Percentiles rank a stretch among this genome's conserved stretches.
Evolutionary conservation across 1,140 invertebrate genomes (phyloP).

Genomic region (Harpegnathos saltator): DNA sequence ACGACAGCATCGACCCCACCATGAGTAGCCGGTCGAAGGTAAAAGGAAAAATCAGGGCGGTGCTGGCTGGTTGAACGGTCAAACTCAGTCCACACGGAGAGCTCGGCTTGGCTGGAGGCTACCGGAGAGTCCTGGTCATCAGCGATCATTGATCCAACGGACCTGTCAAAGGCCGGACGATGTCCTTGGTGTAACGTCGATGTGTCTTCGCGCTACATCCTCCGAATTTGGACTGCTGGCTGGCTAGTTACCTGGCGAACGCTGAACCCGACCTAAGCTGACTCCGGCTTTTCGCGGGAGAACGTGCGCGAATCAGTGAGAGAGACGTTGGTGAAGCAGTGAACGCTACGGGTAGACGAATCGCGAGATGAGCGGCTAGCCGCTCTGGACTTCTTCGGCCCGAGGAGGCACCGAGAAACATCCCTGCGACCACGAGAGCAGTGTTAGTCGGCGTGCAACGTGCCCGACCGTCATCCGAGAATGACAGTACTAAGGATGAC

Average conservation of each 20-base stretch:
- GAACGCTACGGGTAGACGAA: not conserved
- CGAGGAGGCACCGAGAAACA: not conserved
- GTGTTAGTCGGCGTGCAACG: conserved; percentile 27
- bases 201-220: conserved; percentile 19
- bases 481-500: conserved; percentile 85
- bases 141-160: conserved; percentile 63
- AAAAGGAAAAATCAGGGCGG: conserved; percentile 80
- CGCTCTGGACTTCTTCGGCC: not conserved
- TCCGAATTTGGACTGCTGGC: not conserved
- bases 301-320: conserved; percentile 36
- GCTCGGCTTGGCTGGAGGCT: conserved; percentile 78
- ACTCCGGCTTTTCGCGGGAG: not conserved
- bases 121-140: conserved; percentile 51
- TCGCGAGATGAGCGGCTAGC: conserved; percentile 8
- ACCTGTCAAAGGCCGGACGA: conserved; percentile 67
- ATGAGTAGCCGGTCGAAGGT: conserved; percentile 45
- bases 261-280: not conserved
- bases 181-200: conserved; percentile 17
- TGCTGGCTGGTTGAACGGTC: conserved; percentile 68
- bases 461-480: conserved; percentile 63
- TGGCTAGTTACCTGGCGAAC: no score
- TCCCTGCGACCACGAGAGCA: conserved; percentile 1
- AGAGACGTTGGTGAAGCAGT: conserved; percentile 19
- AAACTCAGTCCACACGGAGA: conserved; percentile 83
- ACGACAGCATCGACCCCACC: conserved; percentile 52